Base-by-base conservation (phyloP, 2,888 invertebrate species). In the Volucella bombylans region DNA sequence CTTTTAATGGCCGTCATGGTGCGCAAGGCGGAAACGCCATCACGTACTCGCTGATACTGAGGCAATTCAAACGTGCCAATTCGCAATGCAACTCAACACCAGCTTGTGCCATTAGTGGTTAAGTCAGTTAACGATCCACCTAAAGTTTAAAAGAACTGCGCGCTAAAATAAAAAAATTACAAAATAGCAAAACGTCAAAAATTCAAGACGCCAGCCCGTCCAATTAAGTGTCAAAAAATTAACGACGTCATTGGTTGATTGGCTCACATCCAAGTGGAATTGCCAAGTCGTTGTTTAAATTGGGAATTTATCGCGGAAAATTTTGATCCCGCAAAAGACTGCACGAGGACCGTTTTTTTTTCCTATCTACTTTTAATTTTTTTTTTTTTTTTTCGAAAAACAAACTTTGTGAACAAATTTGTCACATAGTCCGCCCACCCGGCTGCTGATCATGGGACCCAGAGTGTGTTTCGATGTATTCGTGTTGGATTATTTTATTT, bases 51-150 rank as follows among this genome's bases (percentile, higher is more conserved):
- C 15, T 52, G 79, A 79, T 79, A 67, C 11, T 8, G 47, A 14
- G 18, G 9, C 47, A 14, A 80, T 74, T 68, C 80, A 61, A 80
- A 80, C 68, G 78, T 78, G 78, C 55, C 15, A 65, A 8, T 64
- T 12, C 10, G 41, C 59, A 72, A n/a, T 31, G 31, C 31, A 31
- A 31, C 31, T 31, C 31, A 31, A 31, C 31, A 31, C 31, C 31
- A 31, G 18, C 18, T 3, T 23, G 2, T 23, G 18, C 18, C 2
- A 23, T 23, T 23, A 23, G 6, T 31, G 31, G 31, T 31, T 31
- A 31, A 31, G 31, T 31, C 6, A 31, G 6, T 31, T 4, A 6
- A 31, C 31, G 4, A 6, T 6, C 31, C 6, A 31, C 6, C 31
- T 31, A 6, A 31, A 31, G 31, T 31, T 31, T 31, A 6, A 31